A percentile compares a stretch with the other conserved stretches of the same genome.
Conservation (phyloP, 2,113 vertebrate species). For the Nansenia antarctica region DNA sequence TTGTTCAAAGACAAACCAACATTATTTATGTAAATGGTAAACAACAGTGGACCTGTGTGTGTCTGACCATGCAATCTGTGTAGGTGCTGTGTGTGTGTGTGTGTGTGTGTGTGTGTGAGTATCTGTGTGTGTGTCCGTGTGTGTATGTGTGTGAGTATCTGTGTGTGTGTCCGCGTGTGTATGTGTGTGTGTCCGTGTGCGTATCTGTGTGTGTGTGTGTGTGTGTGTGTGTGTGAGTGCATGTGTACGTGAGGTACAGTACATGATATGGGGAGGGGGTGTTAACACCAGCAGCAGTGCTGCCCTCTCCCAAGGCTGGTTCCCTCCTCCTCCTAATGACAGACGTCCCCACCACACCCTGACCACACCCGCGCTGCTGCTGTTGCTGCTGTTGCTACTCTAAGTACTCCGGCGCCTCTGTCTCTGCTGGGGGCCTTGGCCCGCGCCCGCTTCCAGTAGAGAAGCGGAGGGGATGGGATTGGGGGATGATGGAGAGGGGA, state of each 20-base stretch:
- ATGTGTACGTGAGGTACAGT: constrained; percentile 46
- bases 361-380: constrained; percentile 46
- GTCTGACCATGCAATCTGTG: no score
- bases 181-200: neutral
- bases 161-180: constrained; percentile 24
- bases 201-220: constrained; percentile 11
- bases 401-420: no score
- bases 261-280: constrained; percentile 36
- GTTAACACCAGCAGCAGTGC: constrained; percentile 38
- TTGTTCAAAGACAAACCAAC: no score
- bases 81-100: neutral
- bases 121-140: constrained; percentile 27
- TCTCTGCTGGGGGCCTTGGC: constrained; percentile 41
- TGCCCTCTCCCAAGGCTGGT: constrained; percentile 54
- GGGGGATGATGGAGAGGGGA: neutral
- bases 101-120: neutral
- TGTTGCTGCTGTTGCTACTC: no score
- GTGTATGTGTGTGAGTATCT: neutral
- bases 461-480: constrained; percentile 5
- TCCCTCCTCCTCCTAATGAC: constrained; percentile 66
- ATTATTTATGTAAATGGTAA: no score
- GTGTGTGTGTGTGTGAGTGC: constrained; percentile 27
- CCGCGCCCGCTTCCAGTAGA: neutral
- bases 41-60: no score
- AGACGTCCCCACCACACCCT: constrained; percentile 60